Percentiles rank a stretch among this genome's conserved stretches.
phyloP scores from a whole-genome alignment of 2,888 invertebrate genomes.

The Limenitis camilla region DNA sequence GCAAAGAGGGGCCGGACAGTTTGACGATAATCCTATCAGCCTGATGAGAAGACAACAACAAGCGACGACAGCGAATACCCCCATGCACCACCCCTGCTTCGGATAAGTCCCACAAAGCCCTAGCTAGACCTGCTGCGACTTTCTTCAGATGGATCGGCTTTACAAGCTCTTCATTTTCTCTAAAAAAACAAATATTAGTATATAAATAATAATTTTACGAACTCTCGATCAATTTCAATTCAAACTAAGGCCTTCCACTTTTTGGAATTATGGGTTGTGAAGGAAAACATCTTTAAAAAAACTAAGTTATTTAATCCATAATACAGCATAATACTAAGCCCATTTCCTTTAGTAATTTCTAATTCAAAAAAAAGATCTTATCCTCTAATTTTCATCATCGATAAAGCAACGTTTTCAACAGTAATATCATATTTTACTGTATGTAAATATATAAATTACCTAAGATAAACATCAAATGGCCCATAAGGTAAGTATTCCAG shows the following conservation, averaged over 20 bases:
- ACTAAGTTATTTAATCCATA: too few relatives aligned
- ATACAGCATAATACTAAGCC: too few relatives aligned
- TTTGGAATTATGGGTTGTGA: too few relatives aligned
- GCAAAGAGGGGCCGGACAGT: constrained; percentile 87
- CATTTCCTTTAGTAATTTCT: too few relatives aligned
- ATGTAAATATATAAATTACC: constrained; percentile 34
- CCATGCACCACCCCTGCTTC: constrained; percentile 90
- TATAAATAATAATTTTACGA: too few relatives aligned
- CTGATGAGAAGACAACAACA: constrained; percentile 84
- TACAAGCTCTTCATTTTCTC: constrained; percentile 62
- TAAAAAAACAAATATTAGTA: constrained; percentile 21
- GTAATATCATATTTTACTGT: too few relatives aligned
- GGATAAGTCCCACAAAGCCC: constrained; percentile 90
- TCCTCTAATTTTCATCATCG: too few relatives aligned
- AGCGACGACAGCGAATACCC: constrained; percentile 85
- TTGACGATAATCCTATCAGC: constrained; percentile 82
- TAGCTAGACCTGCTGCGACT: constrained; percentile 85
- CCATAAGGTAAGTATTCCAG: constrained; percentile 87
- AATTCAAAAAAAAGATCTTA: too few relatives aligned
- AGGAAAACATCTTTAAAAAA: too few relatives aligned
- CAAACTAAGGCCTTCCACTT: too few relatives aligned
- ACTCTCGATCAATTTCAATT: too few relatives aligned
- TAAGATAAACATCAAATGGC: constrained; percentile 82
- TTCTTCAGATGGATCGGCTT: constrained; percentile 85
- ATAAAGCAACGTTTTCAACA: too few relatives aligned